Evolutionary conservation across 1,140 invertebrate genomes (phyloP).

Genomic region (Drosophila orosa): DNA sequence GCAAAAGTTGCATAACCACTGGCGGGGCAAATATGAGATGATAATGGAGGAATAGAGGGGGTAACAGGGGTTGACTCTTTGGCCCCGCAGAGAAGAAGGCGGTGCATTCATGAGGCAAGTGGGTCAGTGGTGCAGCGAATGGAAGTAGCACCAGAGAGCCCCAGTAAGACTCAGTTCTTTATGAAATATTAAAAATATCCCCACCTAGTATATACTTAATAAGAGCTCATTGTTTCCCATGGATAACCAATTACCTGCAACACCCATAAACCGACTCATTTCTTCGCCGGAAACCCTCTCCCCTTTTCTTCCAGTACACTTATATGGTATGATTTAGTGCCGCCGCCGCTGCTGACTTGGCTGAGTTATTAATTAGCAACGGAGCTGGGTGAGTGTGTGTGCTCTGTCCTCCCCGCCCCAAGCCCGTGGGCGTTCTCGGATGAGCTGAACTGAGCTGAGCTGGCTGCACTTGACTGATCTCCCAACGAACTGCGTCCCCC

Average conservation of each 20-base stretch:
- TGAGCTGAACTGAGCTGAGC: constrained; percentile 24
- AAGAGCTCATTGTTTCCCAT: neutral
- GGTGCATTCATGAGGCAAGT: constrained; percentile 50
- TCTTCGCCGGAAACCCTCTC: neutral
- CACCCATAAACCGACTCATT: neutral
- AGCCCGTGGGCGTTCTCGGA: constrained; percentile 28
- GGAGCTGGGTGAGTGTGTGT: constrained; percentile 17
- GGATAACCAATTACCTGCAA: constrained; percentile 3
- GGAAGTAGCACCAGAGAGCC: neutral
- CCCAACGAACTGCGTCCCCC: neutral
- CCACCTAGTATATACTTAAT: neutral
- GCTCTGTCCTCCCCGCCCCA: neutral
- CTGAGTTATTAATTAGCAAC: constrained; percentile 48
- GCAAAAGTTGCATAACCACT: constrained; percentile 71
- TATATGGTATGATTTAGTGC: constrained; percentile 26
- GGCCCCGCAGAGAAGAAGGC: constrained; percentile 42
- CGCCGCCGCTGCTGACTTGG: constrained; percentile 8
- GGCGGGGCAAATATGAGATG: constrained; percentile 15
- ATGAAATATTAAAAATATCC: neutral
- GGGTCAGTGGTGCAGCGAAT: constrained; percentile 52
- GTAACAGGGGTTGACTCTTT: constrained; percentile 27
- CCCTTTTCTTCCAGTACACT: neutral
- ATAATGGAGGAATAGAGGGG: constrained; percentile 14
- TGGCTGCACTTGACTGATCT: constrained; percentile 42
- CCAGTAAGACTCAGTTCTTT: neutral